Base-by-base conservation (phyloP, 1,140 invertebrate genomes). In the Heliconius hermathena region DNA sequence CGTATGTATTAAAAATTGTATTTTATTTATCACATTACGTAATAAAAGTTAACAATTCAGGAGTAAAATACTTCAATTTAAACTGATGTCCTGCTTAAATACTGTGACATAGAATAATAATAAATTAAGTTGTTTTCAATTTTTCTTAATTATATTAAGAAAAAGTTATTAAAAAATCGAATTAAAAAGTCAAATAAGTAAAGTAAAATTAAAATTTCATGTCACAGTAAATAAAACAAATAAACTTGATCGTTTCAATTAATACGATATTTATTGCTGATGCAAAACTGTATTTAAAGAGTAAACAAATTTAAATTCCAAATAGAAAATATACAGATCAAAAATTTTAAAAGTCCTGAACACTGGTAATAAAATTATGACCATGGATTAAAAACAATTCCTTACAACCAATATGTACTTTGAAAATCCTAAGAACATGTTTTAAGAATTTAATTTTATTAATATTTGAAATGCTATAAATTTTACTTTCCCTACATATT, bases 21-120 rank as follows among this genome's bases (percentile, higher is more conserved):
- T 78, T 78, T 78, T 73, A 73, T 78, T 78, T 78, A 78, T 78
- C 76, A 78, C 76, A 78, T 72, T 60, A 75, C 13, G 70, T 71
- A 73, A 57, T 78, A 78, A 77, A 77, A 71, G 52, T 72, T 71
- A 72, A 72, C 26, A 49, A 29, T 77, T 77, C 4, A 72, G 60
- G 60, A 77, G 33, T 36, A 22, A 77, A 77, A 52, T 54, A 52
- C 33, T 54, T 29, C 11, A 18, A 52, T 66, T 66, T 66, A 4
- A 66, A 66, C 26, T 60, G 57, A 26, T 26, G 9, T 26, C 11
- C 9, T 60, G 22, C 22, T 26, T 60, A 60, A n/a, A 26, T 13
- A 60, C n/a, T 60, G 57, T 60, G 57, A 29, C 57, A 60, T 5
- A 22, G n/a, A 60, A 60, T 26, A 57, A 20, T 57, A 52, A 52